Conservation (phyloP, 2,797 vertebrate species). For the Mycteria americana region DNA sequence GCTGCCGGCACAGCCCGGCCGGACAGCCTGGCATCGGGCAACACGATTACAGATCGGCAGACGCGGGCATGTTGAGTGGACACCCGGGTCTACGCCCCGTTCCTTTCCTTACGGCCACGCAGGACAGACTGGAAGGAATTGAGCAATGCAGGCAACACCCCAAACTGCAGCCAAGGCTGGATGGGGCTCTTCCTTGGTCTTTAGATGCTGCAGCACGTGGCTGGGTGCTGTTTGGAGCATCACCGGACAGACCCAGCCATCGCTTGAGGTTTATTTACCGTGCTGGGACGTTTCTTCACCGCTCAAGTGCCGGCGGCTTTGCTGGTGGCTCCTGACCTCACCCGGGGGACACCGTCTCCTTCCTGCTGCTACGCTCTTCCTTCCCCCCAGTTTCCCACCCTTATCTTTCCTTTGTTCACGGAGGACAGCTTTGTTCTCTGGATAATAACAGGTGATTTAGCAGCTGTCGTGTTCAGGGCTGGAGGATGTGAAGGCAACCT, state of each 20-base stretch:
- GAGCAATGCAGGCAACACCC: neutral
- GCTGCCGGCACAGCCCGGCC: neutral
- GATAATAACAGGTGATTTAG: neutral
- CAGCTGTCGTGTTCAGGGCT: neutral
- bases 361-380: neutral
- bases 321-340: neutral
- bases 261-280: neutral
- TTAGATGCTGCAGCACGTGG: neutral
- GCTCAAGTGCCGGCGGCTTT: neutral
- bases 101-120: neutral
- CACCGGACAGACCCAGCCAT: neutral
- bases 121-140: too few relatives aligned
- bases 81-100: fast-evolving
- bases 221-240: neutral
- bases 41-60: neutral
- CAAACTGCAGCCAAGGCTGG: neutral
- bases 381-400: neutral
- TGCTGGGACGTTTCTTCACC: neutral
- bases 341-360: neutral
- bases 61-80: fast-evolving
- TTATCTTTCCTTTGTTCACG: neutral
- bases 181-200: neutral
- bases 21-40: fast-evolving
- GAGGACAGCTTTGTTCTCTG: constrained; percentile 1
- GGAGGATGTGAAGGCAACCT: neutral